These are phyloP conservation scores for Cheirogaleus major DNA, from an alignment of 2,797 vertebrate species.

Conservation along the genomic window DNA sequence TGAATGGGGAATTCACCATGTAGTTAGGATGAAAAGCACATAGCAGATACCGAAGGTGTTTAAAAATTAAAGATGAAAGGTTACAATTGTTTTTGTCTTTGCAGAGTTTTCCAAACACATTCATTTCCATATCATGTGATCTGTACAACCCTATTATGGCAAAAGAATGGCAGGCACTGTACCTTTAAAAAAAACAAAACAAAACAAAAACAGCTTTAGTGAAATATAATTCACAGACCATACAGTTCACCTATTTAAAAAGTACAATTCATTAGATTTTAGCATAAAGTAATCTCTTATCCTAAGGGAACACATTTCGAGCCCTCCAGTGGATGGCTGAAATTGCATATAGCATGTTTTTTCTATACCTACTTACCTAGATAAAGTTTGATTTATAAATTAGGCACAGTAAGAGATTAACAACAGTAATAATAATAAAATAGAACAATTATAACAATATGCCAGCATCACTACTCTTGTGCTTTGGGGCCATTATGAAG, in stretches of 20 bases:
- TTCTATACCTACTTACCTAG: not conserved
- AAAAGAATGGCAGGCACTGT: not conserved
- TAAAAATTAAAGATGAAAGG: constrained; percentile 31
- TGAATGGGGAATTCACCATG: not conserved
- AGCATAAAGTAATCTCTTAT: not conserved
- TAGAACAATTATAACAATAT: not conserved
- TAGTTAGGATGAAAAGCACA: not conserved
- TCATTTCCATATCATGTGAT: not conserved
- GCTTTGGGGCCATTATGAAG: not conserved
- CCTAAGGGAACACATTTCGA: not conserved
- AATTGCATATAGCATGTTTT: not conserved
- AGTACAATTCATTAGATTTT: not conserved
- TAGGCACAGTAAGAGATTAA: not conserved
- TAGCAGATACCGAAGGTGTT: constrained; percentile 30
- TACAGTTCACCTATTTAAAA: not conserved
- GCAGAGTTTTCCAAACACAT: not conserved
- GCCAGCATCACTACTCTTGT: not conserved
- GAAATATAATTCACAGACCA: not conserved
- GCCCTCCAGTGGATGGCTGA: not conserved
- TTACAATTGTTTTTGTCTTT: not conserved
- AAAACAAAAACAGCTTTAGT: not conserved
- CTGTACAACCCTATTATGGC: not conserved
- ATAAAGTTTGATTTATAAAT: not conserved
- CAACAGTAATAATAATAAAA: not conserved
- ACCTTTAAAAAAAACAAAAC: not conserved